Evolutionary conservation across 2,113 vertebrate species (phyloP).

Genomic region (Daubentonia madagascariensis): DNA sequence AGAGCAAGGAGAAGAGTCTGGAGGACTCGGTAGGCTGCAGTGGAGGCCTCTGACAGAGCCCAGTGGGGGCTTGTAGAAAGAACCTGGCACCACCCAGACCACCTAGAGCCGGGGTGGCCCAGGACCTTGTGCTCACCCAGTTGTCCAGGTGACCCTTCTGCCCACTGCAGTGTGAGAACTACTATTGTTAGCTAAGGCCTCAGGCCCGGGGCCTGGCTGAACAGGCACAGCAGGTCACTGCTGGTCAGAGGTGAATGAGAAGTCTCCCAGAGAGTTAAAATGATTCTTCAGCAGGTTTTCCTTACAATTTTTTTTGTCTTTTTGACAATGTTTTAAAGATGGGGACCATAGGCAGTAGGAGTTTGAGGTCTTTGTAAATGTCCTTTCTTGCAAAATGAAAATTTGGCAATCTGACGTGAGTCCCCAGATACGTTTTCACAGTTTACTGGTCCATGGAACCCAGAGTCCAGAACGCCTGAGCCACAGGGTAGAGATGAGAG

Average conservation of each 20-base stretch:
- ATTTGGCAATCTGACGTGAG: background rate
- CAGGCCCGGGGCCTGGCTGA: background rate
- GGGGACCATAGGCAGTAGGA: too few relatives aligned
- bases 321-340: background rate
- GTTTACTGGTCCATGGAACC: background rate
- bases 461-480: background rate
- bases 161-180: background rate
- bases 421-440: background rate
- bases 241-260: background rate
- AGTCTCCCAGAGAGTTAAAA: background rate
- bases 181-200: too few relatives aligned
- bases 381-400: background rate
- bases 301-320: background rate
- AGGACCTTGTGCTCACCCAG: background rate
- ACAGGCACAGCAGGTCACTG: background rate
- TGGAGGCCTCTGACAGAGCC: background rate
- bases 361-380: background rate
- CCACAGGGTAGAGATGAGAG: too few relatives aligned
- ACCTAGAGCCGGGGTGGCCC: background rate
- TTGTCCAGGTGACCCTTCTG: rapidly evolving
- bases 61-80: background rate
- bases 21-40: background rate
- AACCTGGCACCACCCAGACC: background rate
- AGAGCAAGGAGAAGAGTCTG: background rate
- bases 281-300: background rate